Conservation (phyloP, 2,797 vertebrate genomes). For the Erethizon dorsatum region DNA sequence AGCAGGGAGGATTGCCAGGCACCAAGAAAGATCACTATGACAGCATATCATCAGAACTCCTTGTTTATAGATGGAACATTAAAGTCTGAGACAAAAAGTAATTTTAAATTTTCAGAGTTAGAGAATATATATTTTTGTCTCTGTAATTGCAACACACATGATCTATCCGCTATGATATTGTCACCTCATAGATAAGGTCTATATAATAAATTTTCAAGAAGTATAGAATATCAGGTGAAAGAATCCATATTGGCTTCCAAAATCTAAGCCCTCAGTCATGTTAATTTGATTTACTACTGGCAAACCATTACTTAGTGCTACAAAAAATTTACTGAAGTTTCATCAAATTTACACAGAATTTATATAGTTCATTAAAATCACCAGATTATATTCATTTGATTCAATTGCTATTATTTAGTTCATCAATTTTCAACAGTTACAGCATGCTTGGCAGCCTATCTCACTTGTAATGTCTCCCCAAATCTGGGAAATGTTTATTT, state of each 20-base stretch:
- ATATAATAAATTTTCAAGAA: not conserved
- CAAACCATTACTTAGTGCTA: not conserved
- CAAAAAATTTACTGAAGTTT: not conserved
- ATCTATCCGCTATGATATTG: not conserved
- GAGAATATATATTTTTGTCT: not conserved
- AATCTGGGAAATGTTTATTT: not conserved
- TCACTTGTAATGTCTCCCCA: not conserved
- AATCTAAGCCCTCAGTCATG: not conserved
- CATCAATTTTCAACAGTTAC: not conserved
- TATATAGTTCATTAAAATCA: not conserved
- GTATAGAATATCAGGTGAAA: not conserved
- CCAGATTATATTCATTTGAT: not conserved
- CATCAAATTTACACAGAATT: not conserved
- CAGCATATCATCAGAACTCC: not conserved
- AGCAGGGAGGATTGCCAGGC: not conserved
- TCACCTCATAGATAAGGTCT: conserved; percentile 1
- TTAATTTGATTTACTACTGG: not conserved
- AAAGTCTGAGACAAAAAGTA: not conserved
- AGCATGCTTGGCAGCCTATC: not conserved
- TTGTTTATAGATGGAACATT: not conserved
- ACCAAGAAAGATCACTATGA: not conserved
- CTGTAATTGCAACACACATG: not conserved
- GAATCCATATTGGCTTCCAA: not conserved
- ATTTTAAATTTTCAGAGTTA: not conserved
- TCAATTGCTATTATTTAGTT: not conserved